These are phyloP conservation scores for Aphelocoma californica DNA, from an alignment of 2,797 vertebrate species.

Conservation along the genomic window DNA sequence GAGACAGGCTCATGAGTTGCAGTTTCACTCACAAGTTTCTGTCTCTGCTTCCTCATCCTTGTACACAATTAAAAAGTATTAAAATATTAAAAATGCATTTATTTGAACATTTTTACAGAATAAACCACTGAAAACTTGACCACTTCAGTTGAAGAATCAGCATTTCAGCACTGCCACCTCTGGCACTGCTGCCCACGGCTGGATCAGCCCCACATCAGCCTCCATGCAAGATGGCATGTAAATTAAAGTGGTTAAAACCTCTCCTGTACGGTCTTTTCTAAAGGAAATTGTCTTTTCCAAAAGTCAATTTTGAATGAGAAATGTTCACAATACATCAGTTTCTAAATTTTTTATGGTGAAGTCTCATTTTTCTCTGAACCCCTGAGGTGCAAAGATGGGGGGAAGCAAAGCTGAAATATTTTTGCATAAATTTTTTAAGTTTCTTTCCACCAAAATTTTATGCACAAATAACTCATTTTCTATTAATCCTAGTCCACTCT, in stretches of 20 bases:
- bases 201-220: neutral
- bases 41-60: neutral
- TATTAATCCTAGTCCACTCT: neutral
- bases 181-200: neutral
- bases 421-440: neutral
- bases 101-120: neutral
- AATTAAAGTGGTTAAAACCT: neutral
- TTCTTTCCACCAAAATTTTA: neutral
- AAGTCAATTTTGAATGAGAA: neutral
- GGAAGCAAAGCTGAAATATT: neutral
- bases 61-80: neutral
- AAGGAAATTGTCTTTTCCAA: neutral
- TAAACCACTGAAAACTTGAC: neutral
- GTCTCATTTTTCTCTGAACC: neutral
- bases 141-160: neutral
- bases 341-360: neutral
- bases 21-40: neutral
- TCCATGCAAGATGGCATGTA: rapidly evolving
- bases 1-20: neutral
- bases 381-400: neutral
- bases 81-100: neutral
- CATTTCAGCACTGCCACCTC: neutral
- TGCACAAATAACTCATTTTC: neutral
- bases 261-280: neutral
- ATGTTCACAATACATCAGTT: neutral